Conservation (phyloP, 2,797 vertebrate genomes). For the Macrochelys suwanniensis region DNA sequence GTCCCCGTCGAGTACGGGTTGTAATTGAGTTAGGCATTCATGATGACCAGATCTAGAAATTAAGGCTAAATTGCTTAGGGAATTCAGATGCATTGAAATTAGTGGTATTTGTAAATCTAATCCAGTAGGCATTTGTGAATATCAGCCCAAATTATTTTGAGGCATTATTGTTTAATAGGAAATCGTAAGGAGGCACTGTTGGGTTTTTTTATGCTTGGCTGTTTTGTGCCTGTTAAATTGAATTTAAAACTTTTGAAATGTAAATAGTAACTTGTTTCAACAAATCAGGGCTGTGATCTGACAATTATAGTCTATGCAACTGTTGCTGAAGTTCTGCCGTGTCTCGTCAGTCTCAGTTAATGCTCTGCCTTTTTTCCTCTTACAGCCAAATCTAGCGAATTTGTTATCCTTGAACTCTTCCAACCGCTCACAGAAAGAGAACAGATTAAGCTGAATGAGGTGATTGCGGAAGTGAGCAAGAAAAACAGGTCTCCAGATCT, state of each 20-base stretch:
- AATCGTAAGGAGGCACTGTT: neutral
- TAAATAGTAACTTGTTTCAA: neutral
- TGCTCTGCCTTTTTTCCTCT: conserved; percentile 41
- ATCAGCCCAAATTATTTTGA: neutral
- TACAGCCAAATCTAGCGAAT: conserved; percentile 85
- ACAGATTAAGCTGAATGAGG: conserved; percentile 84
- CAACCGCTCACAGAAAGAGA: conserved; percentile 82
- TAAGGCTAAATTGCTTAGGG: neutral
- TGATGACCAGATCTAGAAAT: neutral
- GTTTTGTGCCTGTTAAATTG: neutral
- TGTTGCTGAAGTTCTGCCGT: neutral
- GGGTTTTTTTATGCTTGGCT: neutral
- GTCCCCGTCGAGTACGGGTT: neutral
- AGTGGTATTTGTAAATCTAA: neutral
- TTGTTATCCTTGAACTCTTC: conserved; percentile 88
- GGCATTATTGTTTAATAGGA: neutral
- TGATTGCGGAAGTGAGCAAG: conserved; percentile 87
- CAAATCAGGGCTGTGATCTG: neutral
- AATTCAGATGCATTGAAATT: neutral
- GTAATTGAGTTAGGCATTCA: neutral
- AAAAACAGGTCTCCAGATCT: conserved; percentile 76
- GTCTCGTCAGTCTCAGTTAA: neutral
- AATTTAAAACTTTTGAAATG: neutral
- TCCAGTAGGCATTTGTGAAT: neutral
- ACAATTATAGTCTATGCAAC: neutral